Evolutionary conservation across 2,888 invertebrate genomes (phyloP).

Genomic region (Leucozona laternaria): DNA sequence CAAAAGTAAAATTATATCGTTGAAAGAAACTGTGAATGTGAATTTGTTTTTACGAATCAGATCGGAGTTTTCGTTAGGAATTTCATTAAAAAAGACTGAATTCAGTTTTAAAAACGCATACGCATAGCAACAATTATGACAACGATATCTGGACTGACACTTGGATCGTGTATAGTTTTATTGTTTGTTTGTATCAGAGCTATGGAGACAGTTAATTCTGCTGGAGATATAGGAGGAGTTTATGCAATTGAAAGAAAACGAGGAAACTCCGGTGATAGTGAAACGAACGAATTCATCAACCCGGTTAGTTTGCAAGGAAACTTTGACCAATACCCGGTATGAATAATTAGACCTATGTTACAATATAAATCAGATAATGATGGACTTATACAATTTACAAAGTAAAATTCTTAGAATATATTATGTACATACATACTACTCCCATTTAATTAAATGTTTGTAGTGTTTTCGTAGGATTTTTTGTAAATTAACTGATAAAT

Average conservation of each 20-base stretch:
- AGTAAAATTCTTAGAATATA: no score
- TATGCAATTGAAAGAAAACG: constrained; percentile 53
- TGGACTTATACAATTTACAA: neutral
- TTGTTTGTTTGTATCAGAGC: constrained; percentile 35
- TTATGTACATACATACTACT: no score
- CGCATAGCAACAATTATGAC: no score
- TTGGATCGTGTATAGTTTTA: constrained; percentile 57
- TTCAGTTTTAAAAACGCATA: no score
- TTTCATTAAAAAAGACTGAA: neutral
- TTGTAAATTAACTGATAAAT: no score
- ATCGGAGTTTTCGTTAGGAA: neutral
- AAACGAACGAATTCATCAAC: constrained; percentile 45
- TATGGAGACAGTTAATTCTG: constrained; percentile 28
- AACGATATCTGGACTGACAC: constrained; percentile 35
- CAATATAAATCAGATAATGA: neutral
- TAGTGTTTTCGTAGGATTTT: no score
- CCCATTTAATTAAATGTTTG: no score
- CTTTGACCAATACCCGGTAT: constrained; percentile 65
- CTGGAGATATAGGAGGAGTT: constrained; percentile 34
- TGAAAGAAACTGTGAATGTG: neutral
- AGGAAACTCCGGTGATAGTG: constrained; percentile 9
- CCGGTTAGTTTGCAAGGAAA: constrained; percentile 45
- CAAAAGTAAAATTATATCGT: neutral
- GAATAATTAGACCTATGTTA: neutral
- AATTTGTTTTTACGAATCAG: neutral